A percentile compares a stretch with the other conserved stretches of the same genome.
These are phyloP conservation scores for Hormaphis cornu DNA, from an alignment of 1,140 invertebrate species.

Conservation along the genomic window DNA sequence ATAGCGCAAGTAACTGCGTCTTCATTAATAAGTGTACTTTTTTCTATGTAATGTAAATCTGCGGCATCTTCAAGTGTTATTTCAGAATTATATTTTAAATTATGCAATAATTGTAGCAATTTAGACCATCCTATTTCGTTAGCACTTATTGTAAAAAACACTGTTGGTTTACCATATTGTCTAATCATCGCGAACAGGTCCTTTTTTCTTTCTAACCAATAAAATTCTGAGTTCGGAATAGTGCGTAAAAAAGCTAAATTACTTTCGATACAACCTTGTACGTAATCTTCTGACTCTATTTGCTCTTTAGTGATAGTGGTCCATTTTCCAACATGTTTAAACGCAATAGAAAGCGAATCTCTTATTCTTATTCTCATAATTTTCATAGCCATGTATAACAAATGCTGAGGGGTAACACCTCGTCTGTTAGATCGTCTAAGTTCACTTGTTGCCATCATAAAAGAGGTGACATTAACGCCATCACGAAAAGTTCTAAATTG, in stretches of 20 bases:
- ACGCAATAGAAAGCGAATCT: constrained; percentile 34
- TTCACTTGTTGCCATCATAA: constrained; percentile 37
- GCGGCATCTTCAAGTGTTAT: not conserved
- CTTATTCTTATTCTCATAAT: constrained; percentile 35
- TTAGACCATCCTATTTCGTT: constrained; percentile 34
- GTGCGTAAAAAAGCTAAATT: constrained; percentile 36
- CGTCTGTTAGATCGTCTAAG: constrained; percentile 36
- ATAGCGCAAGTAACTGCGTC: constrained; percentile 22
- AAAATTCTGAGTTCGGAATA: constrained; percentile 35
- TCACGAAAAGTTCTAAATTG: constrained; percentile 39
- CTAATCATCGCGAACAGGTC: constrained; percentile 42
- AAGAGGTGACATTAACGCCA: constrained; percentile 34
- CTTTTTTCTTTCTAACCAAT: constrained; percentile 37
- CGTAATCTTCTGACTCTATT: constrained; percentile 34
- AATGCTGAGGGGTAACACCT: constrained; percentile 34
- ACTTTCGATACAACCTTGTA: constrained; percentile 35
- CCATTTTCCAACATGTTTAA: constrained; percentile 36
- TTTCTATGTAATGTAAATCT: not conserved
- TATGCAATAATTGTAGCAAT: not conserved
- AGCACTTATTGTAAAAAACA: constrained; percentile 37
- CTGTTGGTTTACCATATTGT: constrained; percentile 39
- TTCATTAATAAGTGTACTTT: constrained; percentile 1
- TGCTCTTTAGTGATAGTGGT: constrained; percentile 36
- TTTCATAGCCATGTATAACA: constrained; percentile 38
- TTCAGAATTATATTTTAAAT: constrained; percentile 6